Conservation (phyloP, 2,888 invertebrate species). For the Drepana falcataria region DNA sequence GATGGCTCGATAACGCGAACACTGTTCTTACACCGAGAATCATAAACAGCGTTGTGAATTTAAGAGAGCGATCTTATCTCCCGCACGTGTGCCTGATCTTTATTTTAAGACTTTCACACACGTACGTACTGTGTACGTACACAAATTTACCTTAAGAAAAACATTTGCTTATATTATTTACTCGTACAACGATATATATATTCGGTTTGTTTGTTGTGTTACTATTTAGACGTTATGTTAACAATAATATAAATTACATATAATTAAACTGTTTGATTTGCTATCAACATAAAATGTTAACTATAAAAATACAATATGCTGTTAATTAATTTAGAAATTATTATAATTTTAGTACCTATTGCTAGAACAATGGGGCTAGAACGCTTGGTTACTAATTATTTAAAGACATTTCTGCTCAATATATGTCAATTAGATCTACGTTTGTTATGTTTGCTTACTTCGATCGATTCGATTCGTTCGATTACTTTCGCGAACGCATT, state of each 20-base stretch:
- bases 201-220: slow-evolving; percentile 1
- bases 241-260: slow-evolving; percentile 8
- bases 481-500: no score
- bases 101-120: neutral
- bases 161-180: slow-evolving; percentile 11
- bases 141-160: slow-evolving; percentile 2
- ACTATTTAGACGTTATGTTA: slow-evolving; percentile 4
- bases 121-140: neutral
- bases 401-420: neutral
- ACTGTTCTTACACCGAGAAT: neutral
- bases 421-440: neutral
- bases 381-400: neutral
- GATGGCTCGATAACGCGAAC: neutral
- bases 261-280: slow-evolving; percentile 9
- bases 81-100: neutral
- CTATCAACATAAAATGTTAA: neutral
- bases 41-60: neutral
- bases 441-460: neutral
- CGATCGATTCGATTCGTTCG: no score
- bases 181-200: slow-evolving; percentile 11
- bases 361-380: no score
- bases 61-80: neutral
- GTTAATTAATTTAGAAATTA: no score
- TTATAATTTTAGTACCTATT: no score
- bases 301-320: no score